These are phyloP conservation scores for Burhinus oedicnemus DNA, from an alignment of 2,113 vertebrate genomes.

Conservation along the genomic window DNA sequence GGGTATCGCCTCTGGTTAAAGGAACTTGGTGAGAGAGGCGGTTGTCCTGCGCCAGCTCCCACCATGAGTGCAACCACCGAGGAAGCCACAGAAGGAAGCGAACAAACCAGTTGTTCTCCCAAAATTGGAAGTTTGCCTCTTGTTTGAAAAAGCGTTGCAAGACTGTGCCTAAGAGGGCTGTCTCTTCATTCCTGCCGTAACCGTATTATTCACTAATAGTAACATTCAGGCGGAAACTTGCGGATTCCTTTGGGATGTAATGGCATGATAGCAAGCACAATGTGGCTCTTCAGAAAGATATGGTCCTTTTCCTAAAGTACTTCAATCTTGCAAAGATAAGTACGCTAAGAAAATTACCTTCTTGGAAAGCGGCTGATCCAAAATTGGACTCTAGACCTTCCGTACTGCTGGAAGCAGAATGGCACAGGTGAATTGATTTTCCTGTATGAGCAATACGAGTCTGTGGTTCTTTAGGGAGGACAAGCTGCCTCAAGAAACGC, in stretches of 20 bases:
- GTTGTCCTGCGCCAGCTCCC: background rate
- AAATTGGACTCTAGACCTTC: background rate
- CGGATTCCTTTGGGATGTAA: background rate
- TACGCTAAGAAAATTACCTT: background rate
- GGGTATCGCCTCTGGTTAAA: background rate
- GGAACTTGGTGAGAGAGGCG: background rate
- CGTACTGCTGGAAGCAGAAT: background rate
- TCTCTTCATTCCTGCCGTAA: background rate
- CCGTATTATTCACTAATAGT: background rate
- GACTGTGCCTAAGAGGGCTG: accelerated
- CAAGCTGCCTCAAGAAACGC: background rate
- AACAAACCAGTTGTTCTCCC: background rate
- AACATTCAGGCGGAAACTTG: background rate
- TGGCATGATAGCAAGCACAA: background rate
- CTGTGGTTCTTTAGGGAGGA: background rate
- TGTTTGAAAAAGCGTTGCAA: background rate
- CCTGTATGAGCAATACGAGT: background rate
- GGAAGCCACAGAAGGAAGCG: background rate
- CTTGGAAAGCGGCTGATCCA: background rate
- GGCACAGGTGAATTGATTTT: background rate
- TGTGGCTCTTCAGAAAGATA: background rate
- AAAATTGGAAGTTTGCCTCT: background rate
- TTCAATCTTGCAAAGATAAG: background rate
- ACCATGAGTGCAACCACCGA: background rate
- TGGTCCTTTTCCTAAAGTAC: background rate